These are phyloP conservation scores for Heteromormyrus szaboi DNA, from an alignment of 2,797 vertebrate species.

Conservation along the genomic window DNA sequence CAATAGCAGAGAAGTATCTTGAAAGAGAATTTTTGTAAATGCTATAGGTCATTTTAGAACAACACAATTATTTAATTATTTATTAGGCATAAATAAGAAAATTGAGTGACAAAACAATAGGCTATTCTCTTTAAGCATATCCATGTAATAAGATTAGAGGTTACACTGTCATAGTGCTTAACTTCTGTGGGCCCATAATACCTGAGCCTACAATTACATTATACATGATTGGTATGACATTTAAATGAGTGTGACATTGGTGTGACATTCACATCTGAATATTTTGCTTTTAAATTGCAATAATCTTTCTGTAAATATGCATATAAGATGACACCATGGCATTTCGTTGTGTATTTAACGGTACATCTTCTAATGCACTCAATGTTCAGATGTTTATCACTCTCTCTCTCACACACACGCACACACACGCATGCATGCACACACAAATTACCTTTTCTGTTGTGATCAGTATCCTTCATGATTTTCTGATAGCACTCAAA, in stretches of 20 bases:
- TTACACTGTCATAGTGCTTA: background rate
- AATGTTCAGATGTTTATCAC: background rate
- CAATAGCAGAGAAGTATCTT: background rate
- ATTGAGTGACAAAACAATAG: background rate
- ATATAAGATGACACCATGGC: background rate
- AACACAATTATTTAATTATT: background rate
- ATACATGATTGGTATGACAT: background rate
- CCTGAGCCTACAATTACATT: background rate
- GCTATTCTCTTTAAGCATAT: background rate
- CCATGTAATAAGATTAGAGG: background rate
- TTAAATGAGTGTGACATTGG: background rate
- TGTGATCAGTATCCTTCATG: slow-evolving; percentile 67
- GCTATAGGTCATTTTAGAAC: background rate
- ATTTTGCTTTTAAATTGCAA: background rate
- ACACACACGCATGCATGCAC: background rate
- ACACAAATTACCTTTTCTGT: slow-evolving; percentile 63
- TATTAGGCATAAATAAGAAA: background rate
- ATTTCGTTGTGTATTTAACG: background rate
- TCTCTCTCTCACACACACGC: background rate
- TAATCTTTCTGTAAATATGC: background rate
- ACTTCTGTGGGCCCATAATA: background rate
- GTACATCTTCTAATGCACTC: background rate
- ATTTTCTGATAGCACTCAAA: slow-evolving; percentile 98
- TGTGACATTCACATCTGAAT: background rate
- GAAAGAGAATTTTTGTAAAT: background rate